Evolutionary conservation across 2,113 vertebrate genomes (phyloP).

Genomic region (Hipposideros armiger): DNA sequence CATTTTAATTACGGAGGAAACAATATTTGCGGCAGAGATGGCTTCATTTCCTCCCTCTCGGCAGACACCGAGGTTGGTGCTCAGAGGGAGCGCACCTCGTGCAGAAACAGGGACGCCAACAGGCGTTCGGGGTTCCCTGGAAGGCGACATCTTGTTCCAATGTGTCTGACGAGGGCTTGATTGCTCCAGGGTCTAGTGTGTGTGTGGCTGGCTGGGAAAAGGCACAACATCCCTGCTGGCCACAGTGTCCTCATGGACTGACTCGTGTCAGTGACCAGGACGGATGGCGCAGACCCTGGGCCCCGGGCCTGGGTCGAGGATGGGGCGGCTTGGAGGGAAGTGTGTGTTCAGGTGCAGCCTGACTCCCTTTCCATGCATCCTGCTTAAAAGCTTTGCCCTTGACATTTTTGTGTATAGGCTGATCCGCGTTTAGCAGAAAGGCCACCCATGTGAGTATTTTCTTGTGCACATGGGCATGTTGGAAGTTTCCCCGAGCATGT

Average conservation of each 20-base stretch:
- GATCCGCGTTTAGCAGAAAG: not conserved
- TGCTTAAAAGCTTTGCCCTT: not conserved
- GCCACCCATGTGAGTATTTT: accelerated
- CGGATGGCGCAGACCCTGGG: not conserved
- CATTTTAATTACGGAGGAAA: not conserved
- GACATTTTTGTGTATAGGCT: not conserved
- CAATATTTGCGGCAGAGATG: not conserved
- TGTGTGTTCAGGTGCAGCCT: not conserved
- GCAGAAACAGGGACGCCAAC: too few species aligned
- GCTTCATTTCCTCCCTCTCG: not conserved
- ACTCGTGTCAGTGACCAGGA: accelerated
- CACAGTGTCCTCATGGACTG: not conserved
- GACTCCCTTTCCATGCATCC: not conserved
- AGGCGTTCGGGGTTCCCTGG: too few species aligned
- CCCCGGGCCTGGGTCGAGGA: accelerated
- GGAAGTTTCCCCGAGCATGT: not conserved
- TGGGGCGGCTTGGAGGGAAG: not conserved
- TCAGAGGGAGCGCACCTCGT: accelerated
- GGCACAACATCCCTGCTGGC: accelerated
- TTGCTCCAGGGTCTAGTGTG: not conserved
- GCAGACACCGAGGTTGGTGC: not conserved
- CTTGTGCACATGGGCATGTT: not conserved
- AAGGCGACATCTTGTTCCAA: not conserved
- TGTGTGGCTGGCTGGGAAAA: not conserved
- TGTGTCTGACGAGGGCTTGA: not conserved